A percentile compares a stretch with the other conserved stretches of the same genome.
Conservation (phyloP, 2,888 invertebrate genomes). For the Reticulitermes lucifugus region DNA sequence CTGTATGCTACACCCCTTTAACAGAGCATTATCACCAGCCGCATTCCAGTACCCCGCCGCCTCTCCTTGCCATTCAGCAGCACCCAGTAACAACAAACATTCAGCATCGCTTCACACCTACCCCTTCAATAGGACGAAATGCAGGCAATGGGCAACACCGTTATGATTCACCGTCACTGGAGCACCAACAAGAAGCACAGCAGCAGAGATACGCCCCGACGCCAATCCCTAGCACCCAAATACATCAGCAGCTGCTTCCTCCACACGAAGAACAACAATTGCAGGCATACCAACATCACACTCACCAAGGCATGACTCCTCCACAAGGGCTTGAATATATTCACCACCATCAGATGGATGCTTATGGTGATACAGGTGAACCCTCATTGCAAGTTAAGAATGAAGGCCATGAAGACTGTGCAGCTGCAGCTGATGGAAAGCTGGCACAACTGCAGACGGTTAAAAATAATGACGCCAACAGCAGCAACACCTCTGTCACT, state of each 20-base stretch:
- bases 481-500: neutral
- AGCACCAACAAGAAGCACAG: neutral
- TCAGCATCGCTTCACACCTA: constrained; percentile 28
- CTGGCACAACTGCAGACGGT: constrained; percentile 18
- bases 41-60: constrained; percentile 43
- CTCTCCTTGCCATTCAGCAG: constrained; percentile 44
- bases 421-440: neutral
- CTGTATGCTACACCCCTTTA: neutral
- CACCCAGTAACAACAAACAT: neutral
- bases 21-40: constrained; percentile 48
- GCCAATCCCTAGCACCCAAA: neutral
- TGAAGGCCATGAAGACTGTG: neutral
- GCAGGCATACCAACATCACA: constrained; percentile 45
- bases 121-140: neutral
- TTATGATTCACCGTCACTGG: constrained; percentile 33
- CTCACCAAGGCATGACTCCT: constrained; percentile 52
- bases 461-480: neutral
- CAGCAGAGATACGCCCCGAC: constrained; percentile 42
- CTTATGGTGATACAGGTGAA: constrained; percentile 33
- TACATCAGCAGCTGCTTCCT: neutral
- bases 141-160: neutral
- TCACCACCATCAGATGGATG: constrained; percentile 23
- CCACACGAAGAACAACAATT: constrained; percentile 16
- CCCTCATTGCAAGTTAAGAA: neutral
- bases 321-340: constrained; percentile 45